Evolutionary conservation across 2,113 vertebrate genomes (phyloP).

Genomic region (Myotis lucifugus): DNA sequence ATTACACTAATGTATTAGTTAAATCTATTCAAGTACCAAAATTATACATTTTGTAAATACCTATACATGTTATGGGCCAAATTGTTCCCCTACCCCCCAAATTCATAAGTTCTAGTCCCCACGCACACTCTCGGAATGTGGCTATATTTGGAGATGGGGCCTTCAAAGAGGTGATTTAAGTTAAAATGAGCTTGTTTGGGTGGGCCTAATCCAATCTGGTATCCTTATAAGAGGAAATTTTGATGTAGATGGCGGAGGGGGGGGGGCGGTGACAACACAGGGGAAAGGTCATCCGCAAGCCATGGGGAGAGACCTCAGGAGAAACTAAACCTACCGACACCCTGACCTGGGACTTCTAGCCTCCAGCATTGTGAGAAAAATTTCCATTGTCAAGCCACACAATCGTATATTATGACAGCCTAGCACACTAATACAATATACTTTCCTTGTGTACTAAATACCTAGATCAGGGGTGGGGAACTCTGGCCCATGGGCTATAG

Average conservation of each 20-base stretch:
- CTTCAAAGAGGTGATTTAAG: background rate
- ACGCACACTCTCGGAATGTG: background rate
- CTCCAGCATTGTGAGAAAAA: background rate
- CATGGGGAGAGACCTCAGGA: background rate
- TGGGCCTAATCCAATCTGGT: background rate
- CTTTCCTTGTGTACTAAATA: background rate
- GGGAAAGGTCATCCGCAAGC: background rate
- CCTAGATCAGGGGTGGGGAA: background rate
- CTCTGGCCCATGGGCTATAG: no score
- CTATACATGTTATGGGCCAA: background rate
- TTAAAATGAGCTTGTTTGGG: background rate
- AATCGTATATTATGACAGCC: background rate
- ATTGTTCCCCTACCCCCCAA: background rate
- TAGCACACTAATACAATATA: background rate
- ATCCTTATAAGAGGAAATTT: background rate
- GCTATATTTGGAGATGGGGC: background rate
- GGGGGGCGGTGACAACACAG: background rate
- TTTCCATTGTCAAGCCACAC: background rate
- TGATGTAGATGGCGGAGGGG: background rate
- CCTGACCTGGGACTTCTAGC: background rate
- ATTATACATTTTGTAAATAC: background rate
- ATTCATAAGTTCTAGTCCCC: background rate
- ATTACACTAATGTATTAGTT: background rate
- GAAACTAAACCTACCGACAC: background rate
- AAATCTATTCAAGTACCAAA: constrained; percentile 1